Percentiles rank a stretch among this genome's conserved stretches.
Conservation (phyloP, 2,888 invertebrate species). For the Zelleria hepariella region DNA sequence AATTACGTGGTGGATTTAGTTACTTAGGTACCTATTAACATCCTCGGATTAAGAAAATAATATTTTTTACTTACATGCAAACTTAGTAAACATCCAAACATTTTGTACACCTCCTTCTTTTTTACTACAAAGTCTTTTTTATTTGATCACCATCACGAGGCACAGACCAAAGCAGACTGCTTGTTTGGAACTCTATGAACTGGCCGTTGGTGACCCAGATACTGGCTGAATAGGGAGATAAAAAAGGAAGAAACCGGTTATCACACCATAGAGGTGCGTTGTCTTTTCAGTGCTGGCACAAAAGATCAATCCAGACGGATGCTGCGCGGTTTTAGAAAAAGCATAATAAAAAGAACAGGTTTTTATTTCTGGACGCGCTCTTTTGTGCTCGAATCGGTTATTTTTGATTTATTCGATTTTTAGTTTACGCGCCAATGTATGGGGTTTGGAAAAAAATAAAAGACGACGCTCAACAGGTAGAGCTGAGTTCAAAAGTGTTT, state of each 20-base stretch:
- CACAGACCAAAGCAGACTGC: conserved; percentile 37
- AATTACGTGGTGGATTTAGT: too few relatives aligned
- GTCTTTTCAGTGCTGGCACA: conserved; percentile 50
- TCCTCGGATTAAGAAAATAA: too few relatives aligned
- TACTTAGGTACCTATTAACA: too few relatives aligned
- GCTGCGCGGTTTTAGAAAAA: conserved; percentile 48
- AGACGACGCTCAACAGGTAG: conserved; percentile 66
- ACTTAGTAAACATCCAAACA: too few relatives aligned
- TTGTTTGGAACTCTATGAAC: conserved; percentile 24
- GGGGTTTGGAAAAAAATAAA: conserved; percentile 31
- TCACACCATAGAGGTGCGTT: conserved; percentile 34
- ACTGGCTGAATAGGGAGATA: conserved; percentile 20
- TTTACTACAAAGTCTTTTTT: conserved; percentile 3
- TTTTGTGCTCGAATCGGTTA: conserved; percentile 63
- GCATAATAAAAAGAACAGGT: conserved; percentile 41
- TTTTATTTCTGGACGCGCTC: conserved; percentile 55
- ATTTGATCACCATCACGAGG: conserved; percentile 1
- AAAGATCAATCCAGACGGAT: conserved; percentile 61
- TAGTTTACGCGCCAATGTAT: conserved; percentile 46
- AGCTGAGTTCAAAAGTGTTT: conserved; percentile 28
- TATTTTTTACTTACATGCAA: too few relatives aligned
- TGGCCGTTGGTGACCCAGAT: conserved; percentile 63
- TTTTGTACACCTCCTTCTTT: too few relatives aligned
- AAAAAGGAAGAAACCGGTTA: conserved; percentile 51
- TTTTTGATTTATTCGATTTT: conserved; percentile 71